These are phyloP conservation scores for Aradophagus sp. DNA, from an alignment of 1,140 invertebrate species.

Conservation along the genomic window DNA sequence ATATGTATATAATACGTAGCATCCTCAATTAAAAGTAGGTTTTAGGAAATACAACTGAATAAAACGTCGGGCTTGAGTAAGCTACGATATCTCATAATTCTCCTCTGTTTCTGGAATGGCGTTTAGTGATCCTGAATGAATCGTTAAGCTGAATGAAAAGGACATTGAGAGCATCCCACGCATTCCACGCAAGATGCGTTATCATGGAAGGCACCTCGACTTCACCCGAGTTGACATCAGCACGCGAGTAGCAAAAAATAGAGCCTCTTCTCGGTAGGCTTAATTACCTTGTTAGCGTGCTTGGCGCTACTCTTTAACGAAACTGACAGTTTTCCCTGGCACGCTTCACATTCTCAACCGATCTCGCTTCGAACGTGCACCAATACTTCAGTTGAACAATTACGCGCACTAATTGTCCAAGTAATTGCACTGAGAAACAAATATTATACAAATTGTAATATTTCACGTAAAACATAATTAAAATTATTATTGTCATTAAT, in stretches of 20 bases:
- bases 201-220: slow-evolving; percentile 49
- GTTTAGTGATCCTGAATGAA: slow-evolving; percentile 47
- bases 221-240: slow-evolving; percentile 63
- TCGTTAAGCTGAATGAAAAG: slow-evolving; percentile 49
- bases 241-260: slow-evolving; percentile 66
- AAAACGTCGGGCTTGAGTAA: slow-evolving; percentile 73
- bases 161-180: slow-evolving; percentile 47
- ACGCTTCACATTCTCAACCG: slow-evolving; percentile 22
- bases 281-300: slow-evolving; percentile 68
- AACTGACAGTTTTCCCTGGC: slow-evolving; percentile 51
- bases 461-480: too few species aligned
- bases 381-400: slow-evolving; percentile 49
- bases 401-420: slow-evolving; percentile 27
- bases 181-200: slow-evolving; percentile 45
- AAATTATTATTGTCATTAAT: too few species aligned
- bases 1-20: too few species aligned
- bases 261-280: slow-evolving; percentile 62
- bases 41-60: not conserved
- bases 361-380: too few species aligned
- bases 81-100: slow-evolving; percentile 65
- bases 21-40: too few species aligned
- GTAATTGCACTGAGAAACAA: too few species aligned
- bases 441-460: too few species aligned
- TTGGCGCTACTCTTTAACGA: slow-evolving; percentile 50
- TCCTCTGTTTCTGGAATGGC: slow-evolving; percentile 27